Evolutionary conservation across 2,797 vertebrate genomes (phyloP).

Genomic region (Ambastaia sidthimunki): DNA sequence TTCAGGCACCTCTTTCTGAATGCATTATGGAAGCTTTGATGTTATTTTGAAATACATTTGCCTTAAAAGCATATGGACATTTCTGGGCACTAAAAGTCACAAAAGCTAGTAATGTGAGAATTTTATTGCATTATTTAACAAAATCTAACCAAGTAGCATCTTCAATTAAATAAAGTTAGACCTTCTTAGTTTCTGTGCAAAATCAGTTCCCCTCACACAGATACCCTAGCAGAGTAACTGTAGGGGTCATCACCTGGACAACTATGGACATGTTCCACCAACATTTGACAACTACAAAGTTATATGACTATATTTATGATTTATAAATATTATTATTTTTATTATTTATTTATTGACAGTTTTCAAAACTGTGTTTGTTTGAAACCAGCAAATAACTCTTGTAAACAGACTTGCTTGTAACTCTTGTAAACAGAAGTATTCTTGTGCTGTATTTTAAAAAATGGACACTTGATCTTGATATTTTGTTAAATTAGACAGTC

Average conservation of each 20-base stretch:
- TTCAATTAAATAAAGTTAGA: neutral
- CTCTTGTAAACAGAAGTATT: too few species aligned
- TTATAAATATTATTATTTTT: neutral
- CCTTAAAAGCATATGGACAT: neutral
- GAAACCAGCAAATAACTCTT: too few species aligned
- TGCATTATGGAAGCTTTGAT: neutral
- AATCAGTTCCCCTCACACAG: neutral
- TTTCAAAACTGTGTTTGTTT: too few species aligned
- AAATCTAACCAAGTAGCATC: neutral
- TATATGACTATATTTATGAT: neutral
- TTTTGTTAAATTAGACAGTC: too few species aligned
- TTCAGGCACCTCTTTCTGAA: neutral
- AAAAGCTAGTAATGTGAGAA: neutral
- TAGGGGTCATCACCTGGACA: neutral
- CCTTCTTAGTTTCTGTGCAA: neutral
- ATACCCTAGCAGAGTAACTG: neutral
- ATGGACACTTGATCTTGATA: too few species aligned
- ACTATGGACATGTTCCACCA: neutral
- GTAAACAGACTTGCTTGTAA: too few species aligned
- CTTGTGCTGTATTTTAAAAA: too few species aligned
- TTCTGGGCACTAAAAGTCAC: neutral
- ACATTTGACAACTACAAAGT: neutral
- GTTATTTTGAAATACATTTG: neutral
- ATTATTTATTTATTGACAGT: too few species aligned
- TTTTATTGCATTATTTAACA: neutral